A percentile compares a stretch with the other conserved stretches of the same genome.
These are phyloP conservation scores for Mesochorus sp. DNA, from an alignment of 2,888 invertebrate genomes.

Conservation along the genomic window DNA sequence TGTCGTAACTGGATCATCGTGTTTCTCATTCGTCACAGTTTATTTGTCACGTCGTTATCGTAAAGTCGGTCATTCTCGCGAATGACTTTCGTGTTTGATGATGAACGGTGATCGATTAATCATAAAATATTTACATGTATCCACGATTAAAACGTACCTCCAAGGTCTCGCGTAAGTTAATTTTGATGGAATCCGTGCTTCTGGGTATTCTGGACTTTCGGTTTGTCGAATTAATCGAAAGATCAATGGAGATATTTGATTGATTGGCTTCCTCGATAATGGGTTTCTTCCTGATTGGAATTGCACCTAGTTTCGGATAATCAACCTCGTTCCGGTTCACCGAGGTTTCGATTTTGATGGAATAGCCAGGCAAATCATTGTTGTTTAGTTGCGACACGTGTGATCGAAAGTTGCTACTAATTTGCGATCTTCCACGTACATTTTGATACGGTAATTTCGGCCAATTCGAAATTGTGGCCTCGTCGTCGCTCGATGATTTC, in stretches of 20 bases:
- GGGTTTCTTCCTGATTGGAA: slow-evolving; percentile 40
- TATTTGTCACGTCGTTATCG: too few species aligned
- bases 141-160: slow-evolving; percentile 64
- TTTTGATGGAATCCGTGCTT: slow-evolving; percentile 58
- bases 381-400: neutral
- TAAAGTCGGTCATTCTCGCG: too few species aligned
- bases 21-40: too few species aligned
- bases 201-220: slow-evolving; percentile 39
- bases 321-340: slow-evolving; percentile 43
- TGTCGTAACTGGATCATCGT: too few species aligned
- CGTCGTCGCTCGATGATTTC: slow-evolving; percentile 20
- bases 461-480: slow-evolving; percentile 49
- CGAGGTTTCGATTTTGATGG: neutral
- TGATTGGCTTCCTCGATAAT: neutral
- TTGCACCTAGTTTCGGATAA: slow-evolving; percentile 61
- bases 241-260: slow-evolving; percentile 7
- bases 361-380: neutral
- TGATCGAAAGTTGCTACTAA: neutral
- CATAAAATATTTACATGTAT: too few species aligned
- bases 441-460: slow-evolving; percentile 34
- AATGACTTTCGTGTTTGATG: too few species aligned
- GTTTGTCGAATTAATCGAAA: neutral
- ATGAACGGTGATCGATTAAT: too few species aligned
- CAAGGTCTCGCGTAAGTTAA: slow-evolving; percentile 65
- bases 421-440: neutral